Base-by-base conservation (phyloP, 2,888 invertebrate genomes). In the Brassicogethes aeneus region DNA sequence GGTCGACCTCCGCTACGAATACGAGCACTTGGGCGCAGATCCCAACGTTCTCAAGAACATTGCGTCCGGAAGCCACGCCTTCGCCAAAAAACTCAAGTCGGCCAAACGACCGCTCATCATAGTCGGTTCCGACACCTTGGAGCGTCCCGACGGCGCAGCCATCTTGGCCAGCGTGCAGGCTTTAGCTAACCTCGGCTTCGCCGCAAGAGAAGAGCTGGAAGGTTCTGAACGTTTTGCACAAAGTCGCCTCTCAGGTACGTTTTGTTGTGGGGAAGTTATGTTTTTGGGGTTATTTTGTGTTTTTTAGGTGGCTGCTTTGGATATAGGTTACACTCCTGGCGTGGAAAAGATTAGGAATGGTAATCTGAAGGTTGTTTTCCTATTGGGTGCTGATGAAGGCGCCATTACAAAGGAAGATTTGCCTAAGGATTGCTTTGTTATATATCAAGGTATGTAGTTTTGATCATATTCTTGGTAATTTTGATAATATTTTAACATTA, bases 321-420 rank as follows among this genome's bases (percentile, higher is more conserved):
- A 99, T 72, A 69, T 97, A 47, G 99, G 99, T 39, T 97, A 94
- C 71, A 77, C 78, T 53, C 78, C 92, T 0, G 87, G 90, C 3
- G 70, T 78, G 1, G 70, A 73, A 39, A 69, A 68, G 42, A 73
- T 80, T 34, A 65, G 79, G 37, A 74, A 82, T 48, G 70, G 72
- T 2, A 51, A 56, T 35, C 89, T 92, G 0, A 80, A 82, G 60
- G 81, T 97, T 16, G 73, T 99, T 17, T 92, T 84, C 69, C 70
- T 99, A 45, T 72, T 99, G 45, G 97, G 96, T 2, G 95, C 97
- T n/a, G 99, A 99, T 68, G 85, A 85, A 54, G 82, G 83, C 2
- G 75, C 81, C 8, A 75, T 97, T 46, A 77, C 77, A 0, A 76
- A 83, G 44, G 80, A 82, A 14, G 81, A 87, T 57, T 73, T 97